Conservation (phyloP, 1,140 invertebrate species). For the Ooceraea biroi region DNA sequence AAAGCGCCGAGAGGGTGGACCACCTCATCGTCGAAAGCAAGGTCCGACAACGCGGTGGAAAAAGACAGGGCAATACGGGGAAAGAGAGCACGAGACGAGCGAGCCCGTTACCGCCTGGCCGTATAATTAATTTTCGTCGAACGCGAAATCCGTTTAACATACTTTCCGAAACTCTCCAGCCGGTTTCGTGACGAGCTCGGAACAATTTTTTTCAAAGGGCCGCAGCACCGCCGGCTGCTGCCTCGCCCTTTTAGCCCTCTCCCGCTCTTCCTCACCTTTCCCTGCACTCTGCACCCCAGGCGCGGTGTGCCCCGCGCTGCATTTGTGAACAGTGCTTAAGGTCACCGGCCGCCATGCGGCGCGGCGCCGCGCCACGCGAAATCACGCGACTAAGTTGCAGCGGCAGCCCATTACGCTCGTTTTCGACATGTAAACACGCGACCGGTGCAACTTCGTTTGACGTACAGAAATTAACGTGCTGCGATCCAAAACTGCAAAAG, state of each 20-base stretch:
- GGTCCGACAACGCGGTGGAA: slow-evolving; percentile 53
- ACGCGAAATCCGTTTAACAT: slow-evolving; percentile 72
- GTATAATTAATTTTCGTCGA: slow-evolving; percentile 70
- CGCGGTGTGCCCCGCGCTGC: neutral
- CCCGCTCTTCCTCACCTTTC: neutral
- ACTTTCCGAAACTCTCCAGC: slow-evolving; percentile 66
- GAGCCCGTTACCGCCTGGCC: slow-evolving; percentile 45
- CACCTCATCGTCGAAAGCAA: slow-evolving; percentile 61
- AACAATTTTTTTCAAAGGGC: slow-evolving; percentile 74
- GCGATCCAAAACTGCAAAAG: slow-evolving; percentile 65
- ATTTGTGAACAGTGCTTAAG: slow-evolving; percentile 69
- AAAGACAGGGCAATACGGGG: slow-evolving; percentile 11
- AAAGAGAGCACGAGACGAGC: slow-evolving; percentile 46
- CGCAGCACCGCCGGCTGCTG: slow-evolving; percentile 31
- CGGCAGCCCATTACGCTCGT: slow-evolving; percentile 63
- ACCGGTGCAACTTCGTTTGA: slow-evolving; percentile 62
- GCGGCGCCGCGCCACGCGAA: slow-evolving; percentile 29
- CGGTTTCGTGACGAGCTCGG: slow-evolving; percentile 63
- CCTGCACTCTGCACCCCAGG: too few relatives aligned
- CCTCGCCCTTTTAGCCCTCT: slow-evolving; percentile 53
- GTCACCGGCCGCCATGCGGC: slow-evolving; percentile 32
- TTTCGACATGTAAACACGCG: slow-evolving; percentile 63
- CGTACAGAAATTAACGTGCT: slow-evolving; percentile 63
- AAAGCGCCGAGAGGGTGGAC: slow-evolving; percentile 37
- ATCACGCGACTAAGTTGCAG: slow-evolving; percentile 61